phyloP scores from a whole-genome alignment of 37 sponge, comb jelly and placozoan genomes.

The Crambe crambe region DNA sequence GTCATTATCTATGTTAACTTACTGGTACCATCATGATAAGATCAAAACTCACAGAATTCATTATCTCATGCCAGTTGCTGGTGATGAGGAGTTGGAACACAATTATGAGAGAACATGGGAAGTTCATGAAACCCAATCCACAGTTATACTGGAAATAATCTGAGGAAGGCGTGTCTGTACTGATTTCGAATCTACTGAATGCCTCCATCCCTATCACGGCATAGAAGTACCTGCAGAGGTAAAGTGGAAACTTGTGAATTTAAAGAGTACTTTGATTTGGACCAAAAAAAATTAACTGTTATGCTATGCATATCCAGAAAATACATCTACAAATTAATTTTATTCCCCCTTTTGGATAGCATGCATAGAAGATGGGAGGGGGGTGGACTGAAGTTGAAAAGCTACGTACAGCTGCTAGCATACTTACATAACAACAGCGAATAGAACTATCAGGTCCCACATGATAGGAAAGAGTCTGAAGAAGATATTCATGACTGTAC shows the following conservation, averaged over 20 bases:
- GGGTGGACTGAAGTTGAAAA: too few species aligned
- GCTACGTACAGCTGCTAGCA: too few species aligned
- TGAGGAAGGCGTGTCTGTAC: neutral
- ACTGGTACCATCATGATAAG: neutral
- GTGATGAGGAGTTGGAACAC: constrained; percentile 61
- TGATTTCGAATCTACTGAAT: constrained; percentile 20
- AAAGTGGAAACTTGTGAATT: neutral
- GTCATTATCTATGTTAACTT: neutral
- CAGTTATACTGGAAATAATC: constrained; percentile 43
- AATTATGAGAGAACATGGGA: constrained; percentile 56
- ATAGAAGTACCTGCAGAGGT: constrained; percentile 45
- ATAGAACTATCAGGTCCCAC: constrained; percentile 12
- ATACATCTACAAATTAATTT: too few species aligned
- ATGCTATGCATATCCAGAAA: too few species aligned
- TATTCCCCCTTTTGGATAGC: too few species aligned
- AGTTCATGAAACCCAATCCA: constrained; percentile 56
- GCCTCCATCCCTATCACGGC: constrained; percentile 73
- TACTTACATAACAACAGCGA: constrained; percentile 3
- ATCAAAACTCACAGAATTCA: constrained; percentile 48
- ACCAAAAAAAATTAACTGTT: neutral
- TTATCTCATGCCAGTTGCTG: constrained; percentile 78
- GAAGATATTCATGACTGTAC: constrained; percentile 5
- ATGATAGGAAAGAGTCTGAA: constrained; percentile 10
- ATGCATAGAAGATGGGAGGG: too few species aligned
- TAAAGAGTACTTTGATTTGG: neutral